Evolutionary conservation across 2,113 vertebrate species (phyloP).

Genomic region (Esox niger): DNA sequence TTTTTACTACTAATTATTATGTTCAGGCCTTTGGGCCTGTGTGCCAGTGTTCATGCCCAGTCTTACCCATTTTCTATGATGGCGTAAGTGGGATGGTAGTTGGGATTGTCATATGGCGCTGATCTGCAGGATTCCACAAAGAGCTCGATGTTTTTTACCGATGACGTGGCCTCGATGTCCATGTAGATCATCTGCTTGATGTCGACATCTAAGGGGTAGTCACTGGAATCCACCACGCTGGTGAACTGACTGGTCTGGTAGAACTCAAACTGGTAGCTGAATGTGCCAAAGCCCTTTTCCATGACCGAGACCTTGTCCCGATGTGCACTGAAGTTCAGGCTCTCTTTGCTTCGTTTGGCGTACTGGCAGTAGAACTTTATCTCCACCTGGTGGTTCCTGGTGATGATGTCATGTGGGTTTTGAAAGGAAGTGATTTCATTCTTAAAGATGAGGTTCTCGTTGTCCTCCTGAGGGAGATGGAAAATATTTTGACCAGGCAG

Average conservation of each 20-base stretch:
- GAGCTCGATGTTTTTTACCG: slow-evolving; percentile 59
- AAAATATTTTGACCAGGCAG: too few species aligned
- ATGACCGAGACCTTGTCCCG: slow-evolving; percentile 44
- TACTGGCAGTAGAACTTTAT: slow-evolving; percentile 68
- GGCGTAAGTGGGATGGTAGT: slow-evolving; percentile 50
- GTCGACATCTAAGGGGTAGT: slow-evolving; percentile 56
- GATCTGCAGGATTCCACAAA: slow-evolving; percentile 72
- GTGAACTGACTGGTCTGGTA: slow-evolving; percentile 38
- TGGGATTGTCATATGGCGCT: slow-evolving; percentile 64
- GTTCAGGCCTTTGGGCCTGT: neutral
- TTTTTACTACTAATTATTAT: too few species aligned
- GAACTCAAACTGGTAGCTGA: slow-evolving; percentile 72
- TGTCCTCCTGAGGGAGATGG: slow-evolving; percentile 55
- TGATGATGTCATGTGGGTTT: slow-evolving; percentile 30
- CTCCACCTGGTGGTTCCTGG: slow-evolving; percentile 59
- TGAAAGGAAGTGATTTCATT: slow-evolving; percentile 62
- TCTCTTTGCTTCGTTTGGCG: slow-evolving; percentile 57
- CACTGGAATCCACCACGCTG: slow-evolving; percentile 17
- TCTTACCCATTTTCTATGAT: slow-evolving; percentile 70
- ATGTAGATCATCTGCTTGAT: slow-evolving; percentile 58
- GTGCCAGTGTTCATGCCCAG: neutral
- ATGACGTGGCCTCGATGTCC: slow-evolving; percentile 53
- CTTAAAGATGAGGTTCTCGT: slow-evolving; percentile 56
- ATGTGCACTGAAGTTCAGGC: slow-evolving; percentile 45
- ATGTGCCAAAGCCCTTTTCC: slow-evolving; percentile 66